These are phyloP conservation scores for Pangasius mekongensis DNA, from an alignment of 2,797 vertebrate genomes.

Conservation along the genomic window DNA sequence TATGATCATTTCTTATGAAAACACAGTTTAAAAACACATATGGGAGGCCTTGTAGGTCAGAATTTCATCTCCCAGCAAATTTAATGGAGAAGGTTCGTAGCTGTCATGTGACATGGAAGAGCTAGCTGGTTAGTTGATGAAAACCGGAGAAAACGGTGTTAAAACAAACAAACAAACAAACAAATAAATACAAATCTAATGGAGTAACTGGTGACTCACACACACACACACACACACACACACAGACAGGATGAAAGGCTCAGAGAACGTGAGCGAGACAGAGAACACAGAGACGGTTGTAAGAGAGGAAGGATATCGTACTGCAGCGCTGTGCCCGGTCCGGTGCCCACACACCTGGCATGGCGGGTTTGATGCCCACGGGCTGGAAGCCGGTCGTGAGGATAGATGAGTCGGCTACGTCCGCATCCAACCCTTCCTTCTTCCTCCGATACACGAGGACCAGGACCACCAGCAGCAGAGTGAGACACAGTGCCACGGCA, in stretches of 20 bases:
- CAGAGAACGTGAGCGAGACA: slow-evolving; percentile 10
- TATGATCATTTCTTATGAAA: not conserved
- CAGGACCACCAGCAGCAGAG: slow-evolving; percentile 89
- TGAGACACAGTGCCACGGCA: slow-evolving; percentile 90
- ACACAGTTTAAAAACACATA: not conserved
- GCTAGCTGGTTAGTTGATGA: not conserved
- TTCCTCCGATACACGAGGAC: slow-evolving; percentile 92
- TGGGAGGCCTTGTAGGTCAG: no score
- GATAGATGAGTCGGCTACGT: slow-evolving; percentile 96
- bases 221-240: slow-evolving; percentile 36
- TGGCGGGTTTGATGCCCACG: slow-evolving; percentile 97
- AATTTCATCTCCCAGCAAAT: not conserved
- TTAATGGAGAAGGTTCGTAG: not conserved
- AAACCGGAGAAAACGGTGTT: not conserved
- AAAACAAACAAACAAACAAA: not conserved
- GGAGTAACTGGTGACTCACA: not conserved
- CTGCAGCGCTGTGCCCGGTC: slow-evolving; percentile 79
- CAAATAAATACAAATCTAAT: not conserved
- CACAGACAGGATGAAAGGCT: slow-evolving; percentile 48
- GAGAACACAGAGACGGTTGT: slow-evolving; percentile 58
- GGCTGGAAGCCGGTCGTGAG: slow-evolving; percentile 98
- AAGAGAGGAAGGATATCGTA: slow-evolving; percentile 79
- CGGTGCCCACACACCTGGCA: slow-evolving; percentile 88
- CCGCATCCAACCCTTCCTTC: slow-evolving; percentile 92
- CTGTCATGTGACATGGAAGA: not conserved